A percentile compares a stretch with the other conserved stretches of the same genome.
Conservation (phyloP, 1,140 invertebrate species). For the Tetraneura akinire region DNA sequence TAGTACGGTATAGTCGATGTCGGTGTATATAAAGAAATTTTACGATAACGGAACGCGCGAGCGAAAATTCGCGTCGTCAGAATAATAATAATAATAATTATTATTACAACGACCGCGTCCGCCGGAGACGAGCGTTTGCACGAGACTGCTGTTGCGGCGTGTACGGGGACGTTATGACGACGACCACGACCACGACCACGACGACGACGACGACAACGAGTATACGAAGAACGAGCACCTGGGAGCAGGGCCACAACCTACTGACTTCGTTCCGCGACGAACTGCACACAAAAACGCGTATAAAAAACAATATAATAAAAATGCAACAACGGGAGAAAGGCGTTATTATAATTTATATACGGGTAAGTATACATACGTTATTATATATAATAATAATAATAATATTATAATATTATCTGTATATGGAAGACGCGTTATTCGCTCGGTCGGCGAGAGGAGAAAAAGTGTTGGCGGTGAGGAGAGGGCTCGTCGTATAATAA, state of each 20-base stretch:
- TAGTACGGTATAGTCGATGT: too few relatives aligned
- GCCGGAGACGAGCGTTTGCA: not conserved
- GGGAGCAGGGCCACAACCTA: slow-evolving; percentile 49
- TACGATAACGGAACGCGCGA: too few relatives aligned
- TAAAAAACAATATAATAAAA: slow-evolving; percentile 9
- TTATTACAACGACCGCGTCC: not conserved
- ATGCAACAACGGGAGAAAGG: slow-evolving; percentile 45
- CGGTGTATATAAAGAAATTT: too few relatives aligned
- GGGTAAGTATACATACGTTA: too few relatives aligned
- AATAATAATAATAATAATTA: too few relatives aligned
- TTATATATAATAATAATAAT: too few relatives aligned
- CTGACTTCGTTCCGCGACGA: slow-evolving; percentile 46
- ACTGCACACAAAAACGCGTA: slow-evolving; percentile 37
- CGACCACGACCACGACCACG: too few relatives aligned
- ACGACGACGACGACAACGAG: too few relatives aligned
- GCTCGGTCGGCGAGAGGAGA: not conserved
- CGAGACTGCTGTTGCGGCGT: not conserved
- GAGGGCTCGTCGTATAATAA: not conserved
- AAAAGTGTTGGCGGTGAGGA: too few relatives aligned
- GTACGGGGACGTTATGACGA: slow-evolving; percentile 12
- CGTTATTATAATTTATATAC: not conserved
- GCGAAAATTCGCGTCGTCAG: too few relatives aligned
- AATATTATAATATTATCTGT: too few relatives aligned
- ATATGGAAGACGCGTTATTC: not conserved
- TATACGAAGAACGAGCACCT: too few relatives aligned